These are phyloP conservation scores for Notolepis coatsorum DNA, from an alignment of 2,797 vertebrate species.

Conservation along the genomic window DNA sequence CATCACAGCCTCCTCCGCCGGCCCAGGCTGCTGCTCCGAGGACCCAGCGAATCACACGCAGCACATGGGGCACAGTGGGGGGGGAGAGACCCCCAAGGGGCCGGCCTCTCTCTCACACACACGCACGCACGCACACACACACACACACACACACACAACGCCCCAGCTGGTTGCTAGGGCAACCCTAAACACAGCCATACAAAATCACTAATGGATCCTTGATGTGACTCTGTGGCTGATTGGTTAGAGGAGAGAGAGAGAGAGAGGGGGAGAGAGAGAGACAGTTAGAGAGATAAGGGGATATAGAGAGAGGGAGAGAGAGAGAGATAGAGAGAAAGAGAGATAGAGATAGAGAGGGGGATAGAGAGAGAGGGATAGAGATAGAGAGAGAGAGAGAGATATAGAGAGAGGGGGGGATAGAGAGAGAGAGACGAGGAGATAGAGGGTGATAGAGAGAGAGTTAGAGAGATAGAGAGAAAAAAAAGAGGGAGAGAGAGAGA, in stretches of 20 bases:
- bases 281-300: not conserved
- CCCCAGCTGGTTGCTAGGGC: slow-evolving; percentile 71
- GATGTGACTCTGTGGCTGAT: slow-evolving; percentile 68
- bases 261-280: not conserved
- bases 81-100: slow-evolving; percentile 59
- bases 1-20: slow-evolving; percentile 68
- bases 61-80: slow-evolving; percentile 82
- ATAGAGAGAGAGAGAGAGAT: too few relatives aligned
- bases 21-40: slow-evolving; percentile 59
- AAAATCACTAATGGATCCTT: slow-evolving; percentile 71
- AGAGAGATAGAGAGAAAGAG: not conserved
- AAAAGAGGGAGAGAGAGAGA: too few relatives aligned
- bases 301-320: not conserved
- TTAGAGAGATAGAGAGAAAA: too few relatives aligned
- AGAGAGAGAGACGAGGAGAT: too few relatives aligned
- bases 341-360: too few relatives aligned
- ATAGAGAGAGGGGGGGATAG: too few relatives aligned
- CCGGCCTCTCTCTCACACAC: slow-evolving; percentile 56
- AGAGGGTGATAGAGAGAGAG: too few relatives aligned
- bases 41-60: slow-evolving; percentile 77
- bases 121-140: slow-evolving; percentile 61
- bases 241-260: slow-evolving; percentile 51
- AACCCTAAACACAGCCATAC: slow-evolving; percentile 74
- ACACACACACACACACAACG: slow-evolving; percentile 60
- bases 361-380: not conserved